A percentile compares a stretch with the other conserved stretches of the same genome.
Evolutionary conservation across 2,113 vertebrate species (phyloP).

Genomic region (Oncorhynchus nerka): DNA sequence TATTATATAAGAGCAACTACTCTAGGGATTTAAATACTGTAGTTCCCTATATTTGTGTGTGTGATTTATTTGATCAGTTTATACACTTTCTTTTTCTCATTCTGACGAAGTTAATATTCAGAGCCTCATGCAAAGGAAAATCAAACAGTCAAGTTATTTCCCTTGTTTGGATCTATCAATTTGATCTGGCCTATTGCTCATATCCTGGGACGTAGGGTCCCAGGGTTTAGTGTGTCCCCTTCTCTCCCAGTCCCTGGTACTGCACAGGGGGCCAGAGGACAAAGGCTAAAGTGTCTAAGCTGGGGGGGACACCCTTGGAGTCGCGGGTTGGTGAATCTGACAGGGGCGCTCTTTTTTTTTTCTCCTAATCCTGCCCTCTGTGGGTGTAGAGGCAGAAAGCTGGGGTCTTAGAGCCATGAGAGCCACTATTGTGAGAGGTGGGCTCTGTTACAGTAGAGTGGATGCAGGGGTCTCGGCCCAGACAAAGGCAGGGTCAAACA

Average conservation of each 20-base stretch:
- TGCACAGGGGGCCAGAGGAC: constrained; percentile 58
- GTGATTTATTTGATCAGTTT: too few relatives aligned
- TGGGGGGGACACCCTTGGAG: constrained; percentile 61
- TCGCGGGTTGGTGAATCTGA: constrained; percentile 47
- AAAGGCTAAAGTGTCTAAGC: constrained; percentile 75
- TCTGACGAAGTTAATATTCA: too few relatives aligned
- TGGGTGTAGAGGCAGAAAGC: constrained; percentile 50
- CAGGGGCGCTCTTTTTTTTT: constrained; percentile 58
- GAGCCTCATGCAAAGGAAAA: too few relatives aligned
- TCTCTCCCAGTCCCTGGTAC: constrained; percentile 48
- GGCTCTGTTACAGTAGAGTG: constrained; percentile 78
- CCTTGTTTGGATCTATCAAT: constrained; percentile 12
- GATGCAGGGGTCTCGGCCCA: constrained; percentile 69
- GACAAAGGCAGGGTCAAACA: constrained; percentile 75
- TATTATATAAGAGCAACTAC: too few relatives aligned
- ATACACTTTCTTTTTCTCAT: too few relatives aligned
- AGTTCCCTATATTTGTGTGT: too few relatives aligned
- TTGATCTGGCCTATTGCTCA: not conserved
- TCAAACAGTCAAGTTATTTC: too few relatives aligned
- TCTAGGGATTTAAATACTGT: too few relatives aligned
- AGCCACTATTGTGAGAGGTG: constrained; percentile 66
- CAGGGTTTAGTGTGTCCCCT: constrained; percentile 8
- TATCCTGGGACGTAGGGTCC: not conserved
- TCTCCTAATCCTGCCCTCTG: constrained; percentile 61
- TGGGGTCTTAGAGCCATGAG: constrained; percentile 66